These are phyloP conservation scores for Gastracanthus pulcherrimus DNA, from an alignment of 2,888 invertebrate genomes.

Conservation along the genomic window DNA sequence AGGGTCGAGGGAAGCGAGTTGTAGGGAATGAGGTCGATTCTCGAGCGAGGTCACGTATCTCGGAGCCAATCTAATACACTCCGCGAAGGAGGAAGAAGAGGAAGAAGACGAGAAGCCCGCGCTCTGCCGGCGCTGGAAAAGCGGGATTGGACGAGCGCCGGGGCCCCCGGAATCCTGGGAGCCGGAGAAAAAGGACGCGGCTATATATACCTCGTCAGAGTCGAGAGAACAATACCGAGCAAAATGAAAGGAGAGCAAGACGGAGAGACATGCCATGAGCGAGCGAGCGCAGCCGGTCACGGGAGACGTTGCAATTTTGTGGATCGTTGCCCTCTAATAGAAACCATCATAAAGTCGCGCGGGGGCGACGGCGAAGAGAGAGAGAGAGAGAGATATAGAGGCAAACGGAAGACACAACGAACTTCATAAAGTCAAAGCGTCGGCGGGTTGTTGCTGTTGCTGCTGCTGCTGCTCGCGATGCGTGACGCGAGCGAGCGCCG, in stretches of 20 bases:
- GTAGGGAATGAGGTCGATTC: constrained; percentile 76
- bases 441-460: too few species aligned
- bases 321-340: constrained; percentile 73
- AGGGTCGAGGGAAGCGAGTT: constrained; percentile 60
- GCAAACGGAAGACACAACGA: constrained; percentile 59
- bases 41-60: constrained; percentile 76
- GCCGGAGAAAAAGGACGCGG: constrained; percentile 54
- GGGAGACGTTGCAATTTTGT: constrained; percentile 71
- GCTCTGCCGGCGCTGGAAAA: constrained; percentile 37
- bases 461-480: constrained; percentile 28
- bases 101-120: constrained; percentile 13
- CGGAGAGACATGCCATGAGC: constrained; percentile 40
- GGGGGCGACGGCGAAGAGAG: constrained; percentile 6
- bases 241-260: constrained; percentile 54
- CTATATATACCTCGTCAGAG: constrained; percentile 4
- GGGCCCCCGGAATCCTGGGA: constrained; percentile 37
- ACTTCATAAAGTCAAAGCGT: constrained; percentile 63
- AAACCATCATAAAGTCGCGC: constrained; percentile 71
- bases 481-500: constrained; percentile 43
- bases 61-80: constrained; percentile 76
- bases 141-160: constrained; percentile 46
- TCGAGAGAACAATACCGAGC: constrained; percentile 47
- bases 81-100: constrained; percentile 51
- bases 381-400: neutral
- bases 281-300: constrained; percentile 48